Evolutionary conservation across 2,113 vertebrate genomes (phyloP).

Genomic region (Malurus melanocephalus): DNA sequence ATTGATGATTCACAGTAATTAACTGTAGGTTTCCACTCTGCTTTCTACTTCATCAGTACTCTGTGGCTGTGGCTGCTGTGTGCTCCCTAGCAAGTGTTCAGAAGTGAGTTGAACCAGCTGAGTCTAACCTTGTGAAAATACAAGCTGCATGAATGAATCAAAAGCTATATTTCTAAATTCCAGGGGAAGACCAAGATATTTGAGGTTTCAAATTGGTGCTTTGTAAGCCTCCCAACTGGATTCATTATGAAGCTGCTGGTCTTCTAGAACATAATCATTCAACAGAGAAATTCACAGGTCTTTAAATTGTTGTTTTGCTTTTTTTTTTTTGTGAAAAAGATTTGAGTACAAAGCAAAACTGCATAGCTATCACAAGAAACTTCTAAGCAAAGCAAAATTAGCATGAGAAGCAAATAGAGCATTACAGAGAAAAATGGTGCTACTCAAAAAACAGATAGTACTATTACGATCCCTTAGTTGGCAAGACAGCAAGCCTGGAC

Average conservation of each 20-base stretch:
- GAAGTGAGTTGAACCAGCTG: background rate
- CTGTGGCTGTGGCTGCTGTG: background rate
- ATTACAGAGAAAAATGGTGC: conserved; percentile 13
- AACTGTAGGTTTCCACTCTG: background rate
- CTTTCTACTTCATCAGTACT: background rate
- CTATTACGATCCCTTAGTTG: background rate
- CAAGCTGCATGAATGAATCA: background rate
- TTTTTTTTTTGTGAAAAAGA: background rate
- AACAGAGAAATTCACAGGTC: background rate
- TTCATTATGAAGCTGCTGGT: background rate
- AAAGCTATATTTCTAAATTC: background rate
- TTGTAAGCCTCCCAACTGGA: background rate
- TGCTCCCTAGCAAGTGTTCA: background rate
- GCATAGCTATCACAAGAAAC: background rate
- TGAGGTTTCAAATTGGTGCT: background rate
- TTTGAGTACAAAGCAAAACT: background rate
- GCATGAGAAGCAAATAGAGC: background rate
- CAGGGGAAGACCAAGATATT: background rate
- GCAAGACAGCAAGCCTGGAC: background rate
- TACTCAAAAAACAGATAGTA: conserved; percentile 24
- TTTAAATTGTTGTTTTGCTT: conserved; percentile 1
- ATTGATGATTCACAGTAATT: background rate
- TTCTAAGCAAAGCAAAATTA: conserved; percentile 28
- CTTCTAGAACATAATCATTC: background rate
- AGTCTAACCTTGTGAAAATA: background rate